Percentiles rank a stretch among this genome's conserved stretches.
These are phyloP conservation scores for Clanis bilineata DNA, from an alignment of 2,888 invertebrate species.

Conservation along the genomic window DNA sequence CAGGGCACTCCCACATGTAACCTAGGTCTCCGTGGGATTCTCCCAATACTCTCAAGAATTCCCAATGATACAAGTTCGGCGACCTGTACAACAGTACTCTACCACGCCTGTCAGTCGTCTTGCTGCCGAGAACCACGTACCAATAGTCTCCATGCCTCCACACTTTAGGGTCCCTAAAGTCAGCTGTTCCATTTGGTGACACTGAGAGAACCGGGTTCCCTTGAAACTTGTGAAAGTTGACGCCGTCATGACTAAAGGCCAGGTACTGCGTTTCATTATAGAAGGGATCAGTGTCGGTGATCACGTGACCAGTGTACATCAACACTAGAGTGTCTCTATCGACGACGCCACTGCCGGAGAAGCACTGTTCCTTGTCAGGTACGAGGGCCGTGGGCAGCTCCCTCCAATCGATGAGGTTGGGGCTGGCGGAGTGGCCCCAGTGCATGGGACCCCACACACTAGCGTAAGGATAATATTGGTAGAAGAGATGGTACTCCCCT, in stretches of 20 bases:
- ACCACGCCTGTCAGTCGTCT: slow-evolving; percentile 57
- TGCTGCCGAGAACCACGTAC: slow-evolving; percentile 71
- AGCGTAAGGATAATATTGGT: slow-evolving; percentile 77
- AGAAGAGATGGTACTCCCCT: slow-evolving; percentile 78
- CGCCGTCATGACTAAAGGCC: slow-evolving; percentile 65
- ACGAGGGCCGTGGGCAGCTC: slow-evolving; percentile 72
- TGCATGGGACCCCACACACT: slow-evolving; percentile 76
- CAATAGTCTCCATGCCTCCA: slow-evolving; percentile 67
- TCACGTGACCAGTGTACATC: slow-evolving; percentile 65
- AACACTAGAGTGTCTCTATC: slow-evolving; percentile 57
- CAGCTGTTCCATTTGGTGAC: slow-evolving; percentile 60
- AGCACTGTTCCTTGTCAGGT: slow-evolving; percentile 70
- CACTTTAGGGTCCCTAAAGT: slow-evolving; percentile 78
- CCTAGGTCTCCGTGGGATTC: slow-evolving; percentile 63
- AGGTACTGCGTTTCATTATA: slow-evolving; percentile 66
- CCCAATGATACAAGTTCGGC: slow-evolving; percentile 61
- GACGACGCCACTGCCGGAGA: slow-evolving; percentile 73
- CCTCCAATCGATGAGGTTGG: slow-evolving; percentile 75
- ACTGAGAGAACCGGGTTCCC: slow-evolving; percentile 65
- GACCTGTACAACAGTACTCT: slow-evolving; percentile 69
- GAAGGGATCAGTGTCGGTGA: slow-evolving; percentile 48
- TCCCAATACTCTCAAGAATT: slow-evolving; percentile 58
- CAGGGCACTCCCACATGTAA: slow-evolving; percentile 81
- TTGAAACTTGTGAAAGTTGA: slow-evolving; percentile 63
- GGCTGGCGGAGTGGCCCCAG: slow-evolving; percentile 77